These are phyloP conservation scores for Eremophila alpestris DNA, from an alignment of 2,797 vertebrate species.

Conservation along the genomic window DNA sequence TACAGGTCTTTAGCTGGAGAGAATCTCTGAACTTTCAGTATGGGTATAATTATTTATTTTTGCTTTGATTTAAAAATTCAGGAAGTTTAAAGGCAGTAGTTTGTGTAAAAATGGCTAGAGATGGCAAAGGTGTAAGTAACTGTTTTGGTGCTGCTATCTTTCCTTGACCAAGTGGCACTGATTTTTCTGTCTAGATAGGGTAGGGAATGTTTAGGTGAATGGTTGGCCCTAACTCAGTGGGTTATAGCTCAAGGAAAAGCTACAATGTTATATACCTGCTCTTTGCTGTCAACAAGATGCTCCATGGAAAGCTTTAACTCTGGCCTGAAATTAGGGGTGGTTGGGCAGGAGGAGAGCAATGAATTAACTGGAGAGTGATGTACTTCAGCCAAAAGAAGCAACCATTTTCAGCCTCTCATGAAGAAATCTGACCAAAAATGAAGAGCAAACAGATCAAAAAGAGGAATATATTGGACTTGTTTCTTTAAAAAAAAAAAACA, in stretches of 20 bases:
- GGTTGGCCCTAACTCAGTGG: neutral
- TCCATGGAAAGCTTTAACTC: neutral
- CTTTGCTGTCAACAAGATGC: neutral
- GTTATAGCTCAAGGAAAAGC: neutral
- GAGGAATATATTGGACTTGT: neutral
- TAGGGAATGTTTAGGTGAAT: neutral
- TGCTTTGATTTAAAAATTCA: neutral
- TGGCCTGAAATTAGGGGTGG: neutral
- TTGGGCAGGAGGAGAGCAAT: neutral
- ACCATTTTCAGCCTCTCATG: neutral
- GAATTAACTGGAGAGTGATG: neutral
- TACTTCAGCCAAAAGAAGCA: neutral
- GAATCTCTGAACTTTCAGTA: neutral
- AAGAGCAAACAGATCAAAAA: neutral
- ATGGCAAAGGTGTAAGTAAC: neutral
- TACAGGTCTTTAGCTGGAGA: neutral
- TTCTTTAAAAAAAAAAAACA: neutral
- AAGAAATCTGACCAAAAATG: neutral
- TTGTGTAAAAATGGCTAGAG: neutral
- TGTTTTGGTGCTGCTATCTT: neutral
- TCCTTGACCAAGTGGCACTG: neutral
- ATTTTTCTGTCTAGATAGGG: neutral
- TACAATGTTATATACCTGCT: neutral
- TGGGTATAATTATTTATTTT: neutral
- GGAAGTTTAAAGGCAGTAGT: neutral